phyloP scores from a whole-genome alignment of 2,888 invertebrate species.

The Idaea aversata region DNA sequence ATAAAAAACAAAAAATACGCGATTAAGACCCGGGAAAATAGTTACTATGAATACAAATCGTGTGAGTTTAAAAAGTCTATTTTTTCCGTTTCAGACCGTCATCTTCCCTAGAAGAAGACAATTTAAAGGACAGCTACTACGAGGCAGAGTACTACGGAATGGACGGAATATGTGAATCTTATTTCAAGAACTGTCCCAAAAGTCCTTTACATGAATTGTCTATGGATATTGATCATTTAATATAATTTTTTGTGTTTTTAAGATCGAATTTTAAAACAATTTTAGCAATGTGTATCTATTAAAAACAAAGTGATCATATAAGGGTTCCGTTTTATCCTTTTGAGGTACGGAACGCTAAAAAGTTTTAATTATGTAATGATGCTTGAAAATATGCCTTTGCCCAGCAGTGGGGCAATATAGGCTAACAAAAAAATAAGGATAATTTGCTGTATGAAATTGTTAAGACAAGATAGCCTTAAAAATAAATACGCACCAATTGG shows the following conservation, averaged over 20 bases:
- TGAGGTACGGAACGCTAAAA: neutral
- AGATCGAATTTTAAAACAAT: no score
- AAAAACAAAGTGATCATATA: neutral
- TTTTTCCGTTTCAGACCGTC: slow-evolving; percentile 76
- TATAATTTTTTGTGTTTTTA: slow-evolving; percentile 4
- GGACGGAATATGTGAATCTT: slow-evolving; percentile 72
- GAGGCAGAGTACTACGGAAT: slow-evolving; percentile 80
- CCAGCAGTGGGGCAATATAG: no score
- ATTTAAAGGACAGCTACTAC: slow-evolving; percentile 74
- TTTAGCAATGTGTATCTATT: neutral
- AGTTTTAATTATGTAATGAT: neutral
- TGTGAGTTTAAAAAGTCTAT: no score
- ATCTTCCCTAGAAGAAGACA: slow-evolving; percentile 75
- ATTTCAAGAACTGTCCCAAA: slow-evolving; percentile 68
- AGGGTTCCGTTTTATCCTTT: no score
- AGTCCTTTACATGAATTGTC: slow-evolving; percentile 81
- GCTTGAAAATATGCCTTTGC: no score
- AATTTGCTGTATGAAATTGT: no score
- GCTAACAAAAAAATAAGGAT: no score
- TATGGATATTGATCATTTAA: slow-evolving; percentile 34
- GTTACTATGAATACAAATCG: no score
- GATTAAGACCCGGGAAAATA: no score
- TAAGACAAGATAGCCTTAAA: no score
- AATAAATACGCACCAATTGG: no score
- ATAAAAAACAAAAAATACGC: no score